These are phyloP conservation scores for Mus spicilegus DNA, from an alignment of 2,113 vertebrate genomes.

Conservation along the genomic window DNA sequence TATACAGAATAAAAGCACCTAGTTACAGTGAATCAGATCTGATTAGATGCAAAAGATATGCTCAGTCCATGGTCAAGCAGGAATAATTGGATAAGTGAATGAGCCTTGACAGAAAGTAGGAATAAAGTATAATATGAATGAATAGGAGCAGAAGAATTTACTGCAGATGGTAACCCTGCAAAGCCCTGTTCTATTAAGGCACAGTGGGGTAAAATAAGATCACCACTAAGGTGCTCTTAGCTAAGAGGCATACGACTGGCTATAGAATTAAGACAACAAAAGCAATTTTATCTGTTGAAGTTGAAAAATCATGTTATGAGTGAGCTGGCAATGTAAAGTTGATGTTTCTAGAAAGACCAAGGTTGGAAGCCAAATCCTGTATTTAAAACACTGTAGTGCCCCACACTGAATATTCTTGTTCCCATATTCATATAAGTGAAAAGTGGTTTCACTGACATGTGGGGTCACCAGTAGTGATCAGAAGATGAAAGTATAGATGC, in stretches of 20 bases:
- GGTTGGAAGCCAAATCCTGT: background rate
- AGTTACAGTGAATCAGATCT: too few species aligned
- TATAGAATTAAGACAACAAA: background rate
- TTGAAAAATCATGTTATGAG: background rate
- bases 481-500: too few species aligned
- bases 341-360: background rate
- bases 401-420: accelerated
- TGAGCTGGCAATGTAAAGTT: background rate
- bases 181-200: background rate
- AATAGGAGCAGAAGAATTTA: background rate
- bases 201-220: background rate
- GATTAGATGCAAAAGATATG: background rate
- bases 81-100: background rate
- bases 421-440: background rate
- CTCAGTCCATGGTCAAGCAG: background rate
- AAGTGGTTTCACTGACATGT: accelerated
- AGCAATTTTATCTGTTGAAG: background rate
- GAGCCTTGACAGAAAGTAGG: background rate
- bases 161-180: background rate
- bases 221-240: background rate
- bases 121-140: background rate
- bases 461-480: background rate
- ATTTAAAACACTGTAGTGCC: background rate
- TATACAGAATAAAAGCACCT: background rate
- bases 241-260: background rate